A percentile compares a stretch with the other conserved stretches of the same genome.
phyloP scores from a whole-genome alignment of 2,797 vertebrate species.

The Sphaeramia orbicularis region DNA sequence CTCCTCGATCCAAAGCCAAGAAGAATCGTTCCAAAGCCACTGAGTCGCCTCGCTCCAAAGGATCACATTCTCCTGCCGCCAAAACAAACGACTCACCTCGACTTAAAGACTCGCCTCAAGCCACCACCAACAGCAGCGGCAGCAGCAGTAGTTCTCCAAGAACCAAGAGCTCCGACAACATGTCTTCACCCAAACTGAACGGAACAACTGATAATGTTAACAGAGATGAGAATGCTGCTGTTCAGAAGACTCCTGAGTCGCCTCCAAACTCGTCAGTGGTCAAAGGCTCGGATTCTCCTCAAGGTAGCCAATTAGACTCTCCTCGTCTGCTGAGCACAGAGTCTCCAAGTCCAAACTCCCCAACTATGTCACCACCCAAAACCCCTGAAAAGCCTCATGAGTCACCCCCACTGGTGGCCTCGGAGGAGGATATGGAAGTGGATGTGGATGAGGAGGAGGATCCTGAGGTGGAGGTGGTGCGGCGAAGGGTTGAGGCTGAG shows the following conservation, averaged over 20 bases:
- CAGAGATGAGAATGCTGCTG: conserved; percentile 13
- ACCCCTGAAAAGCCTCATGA: conserved; percentile 29
- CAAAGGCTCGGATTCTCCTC: conserved; percentile 27
- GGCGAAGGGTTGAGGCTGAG: conserved; percentile 89
- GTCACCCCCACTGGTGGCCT: conserved; percentile 60
- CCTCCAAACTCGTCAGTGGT: neutral
- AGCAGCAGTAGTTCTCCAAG: conserved; percentile 15
- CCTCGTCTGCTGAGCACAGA: conserved; percentile 21
- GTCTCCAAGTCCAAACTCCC: conserved; percentile 23
- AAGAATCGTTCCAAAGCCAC: conserved; percentile 69
- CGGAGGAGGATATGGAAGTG: conserved; percentile 77
- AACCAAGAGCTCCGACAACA: neutral
- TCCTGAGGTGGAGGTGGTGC: conserved; percentile 84
- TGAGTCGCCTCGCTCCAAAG: conserved; percentile 70
- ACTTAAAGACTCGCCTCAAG: conserved; percentile 24
- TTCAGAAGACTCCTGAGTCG: neutral
- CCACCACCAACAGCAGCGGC: neutral
- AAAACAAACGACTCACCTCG: conserved; percentile 65
- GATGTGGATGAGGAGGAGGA: conserved; percentile 65
- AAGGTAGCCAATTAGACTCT: conserved; percentile 17
- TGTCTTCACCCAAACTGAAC: conserved; percentile 28
- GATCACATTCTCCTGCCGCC: conserved; percentile 56
- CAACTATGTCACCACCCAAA: conserved; percentile 27
- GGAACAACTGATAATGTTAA: neutral
- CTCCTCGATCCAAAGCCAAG: conserved; percentile 78